Base-by-base conservation (phyloP, 2,888 invertebrate species). In the Rotaria macrura region DNA sequence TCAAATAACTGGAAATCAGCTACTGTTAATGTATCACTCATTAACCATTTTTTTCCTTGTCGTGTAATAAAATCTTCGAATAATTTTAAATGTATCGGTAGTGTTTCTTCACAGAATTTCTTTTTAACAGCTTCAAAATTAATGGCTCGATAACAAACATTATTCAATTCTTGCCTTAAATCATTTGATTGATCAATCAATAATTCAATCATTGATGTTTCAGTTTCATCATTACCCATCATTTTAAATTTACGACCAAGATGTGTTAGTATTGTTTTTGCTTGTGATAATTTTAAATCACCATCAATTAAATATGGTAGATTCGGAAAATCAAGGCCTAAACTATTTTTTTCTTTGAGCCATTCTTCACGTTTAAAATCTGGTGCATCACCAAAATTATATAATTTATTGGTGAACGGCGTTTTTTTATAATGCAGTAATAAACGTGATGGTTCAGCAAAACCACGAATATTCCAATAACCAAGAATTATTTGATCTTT, bases 391-490 rank as follows among this genome's bases (percentile, higher is more conserved):
- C 79, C 79, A 43, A 79, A 79, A 79, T 12, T 14, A 79, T 79
- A 79, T 43, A 79, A 79, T 79, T 79, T 79, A 79, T 79, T 79
- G 23, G 10, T 40, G 34, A 79, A 79, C 43, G 79, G 43, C n/a
- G 43, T 43, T 43, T 79, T 79, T n/a, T 34, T 79, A 79, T 79
- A 79, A 25, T 79, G 79, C 40, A 79, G 43, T 79, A 79, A 43
- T 79, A 79, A 79, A 79, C 79, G 79, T 20, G 79, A 79, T 43
- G 79, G 79, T 79, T 79, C 79, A 79, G 43, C 79, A 43, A 79
- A 79, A 12, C 79, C 79, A 10, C 79, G 79, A n/a, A 79, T 79
- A 43, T 79, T 20, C 79, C 79, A 79, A 43, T 79, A 79, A 14
- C 79, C 79, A 79, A 79, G 79, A 12, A 79, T 43, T n/a, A 79